Percentiles rank a stretch among this genome's conserved stretches.
phyloP scores from a whole-genome alignment of 2,797 vertebrate species.

The Anguilla megastoma region DNA sequence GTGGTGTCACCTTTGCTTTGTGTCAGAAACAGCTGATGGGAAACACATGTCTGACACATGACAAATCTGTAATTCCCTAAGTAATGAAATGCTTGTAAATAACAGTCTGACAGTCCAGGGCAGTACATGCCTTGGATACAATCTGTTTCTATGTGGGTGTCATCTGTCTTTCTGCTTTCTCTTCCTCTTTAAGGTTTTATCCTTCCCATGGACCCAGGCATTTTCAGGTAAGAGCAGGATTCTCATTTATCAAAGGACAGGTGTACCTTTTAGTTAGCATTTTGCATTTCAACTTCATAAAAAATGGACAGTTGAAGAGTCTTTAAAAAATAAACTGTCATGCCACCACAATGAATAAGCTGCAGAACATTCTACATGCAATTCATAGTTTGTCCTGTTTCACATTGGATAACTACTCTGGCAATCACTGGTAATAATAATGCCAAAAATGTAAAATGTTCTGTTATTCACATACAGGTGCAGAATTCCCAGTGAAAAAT shows the following conservation, averaged over 20 bases:
- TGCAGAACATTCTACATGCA: not conserved
- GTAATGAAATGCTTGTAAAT: not conserved
- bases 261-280: not conserved
- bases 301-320: not conserved
- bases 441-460: not conserved
- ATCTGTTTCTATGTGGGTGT: not conserved
- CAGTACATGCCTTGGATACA: not conserved
- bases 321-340: not conserved
- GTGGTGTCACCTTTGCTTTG: not conserved
- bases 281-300: not conserved
- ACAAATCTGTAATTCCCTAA: not conserved
- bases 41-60: not conserved
- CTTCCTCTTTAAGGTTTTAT: not conserved
- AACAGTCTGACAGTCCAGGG: not conserved
- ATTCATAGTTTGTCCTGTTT: not conserved
- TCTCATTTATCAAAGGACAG: not conserved
- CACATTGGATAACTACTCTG: not conserved
- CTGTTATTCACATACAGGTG: not conserved
- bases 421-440: not conserved
- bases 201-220: not conserved
- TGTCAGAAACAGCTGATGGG: not conserved
- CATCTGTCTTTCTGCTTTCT: not conserved
- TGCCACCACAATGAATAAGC: not conserved
- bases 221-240: conserved; percentile 15
- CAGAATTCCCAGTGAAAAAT: not conserved